phyloP scores from a whole-genome alignment of 2,797 vertebrate species.

The Lindbergichthys nudifrons region DNA sequence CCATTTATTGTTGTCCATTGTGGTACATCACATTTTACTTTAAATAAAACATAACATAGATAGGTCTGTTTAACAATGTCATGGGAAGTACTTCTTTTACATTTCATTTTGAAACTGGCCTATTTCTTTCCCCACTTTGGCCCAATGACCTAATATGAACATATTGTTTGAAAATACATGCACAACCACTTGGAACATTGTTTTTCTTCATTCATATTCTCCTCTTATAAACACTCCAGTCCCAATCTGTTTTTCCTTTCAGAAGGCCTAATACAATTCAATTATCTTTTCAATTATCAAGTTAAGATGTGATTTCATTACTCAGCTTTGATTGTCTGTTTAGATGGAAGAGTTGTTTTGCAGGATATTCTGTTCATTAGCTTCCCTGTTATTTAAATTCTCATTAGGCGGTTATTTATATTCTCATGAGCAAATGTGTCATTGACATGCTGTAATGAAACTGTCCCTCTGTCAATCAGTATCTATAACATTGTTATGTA shows the following conservation, averaged over 20 bases:
- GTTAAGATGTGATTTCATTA: slow-evolving; percentile 62
- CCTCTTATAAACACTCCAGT: background rate
- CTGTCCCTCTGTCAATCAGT: slow-evolving; percentile 32
- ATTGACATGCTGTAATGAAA: slow-evolving; percentile 18
- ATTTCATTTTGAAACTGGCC: background rate
- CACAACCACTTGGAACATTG: background rate
- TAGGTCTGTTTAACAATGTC: background rate
- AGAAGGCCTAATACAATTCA: slow-evolving; percentile 39
- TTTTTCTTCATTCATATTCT: slow-evolving; percentile 3
- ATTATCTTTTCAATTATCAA: slow-evolving; percentile 70
- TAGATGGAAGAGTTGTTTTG: slow-evolving; percentile 50
- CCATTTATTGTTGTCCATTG: background rate
- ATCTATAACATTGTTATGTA: background rate
- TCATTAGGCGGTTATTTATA: slow-evolving; percentile 55
- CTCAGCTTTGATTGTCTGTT: slow-evolving; percentile 52
- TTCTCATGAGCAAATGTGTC: slow-evolving; percentile 46
- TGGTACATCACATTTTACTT: background rate
- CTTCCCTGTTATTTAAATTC: slow-evolving; percentile 48
- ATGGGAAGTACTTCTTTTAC: background rate
- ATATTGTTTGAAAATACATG: background rate
- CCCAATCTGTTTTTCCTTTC: background rate
- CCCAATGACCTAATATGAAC: background rate
- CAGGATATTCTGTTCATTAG: slow-evolving; percentile 59
- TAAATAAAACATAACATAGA: background rate
- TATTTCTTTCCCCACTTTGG: rapidly evolving